Evolutionary conservation across 2,797 vertebrate genomes (phyloP).

Genomic region (Pseudochromis fuscus): DNA sequence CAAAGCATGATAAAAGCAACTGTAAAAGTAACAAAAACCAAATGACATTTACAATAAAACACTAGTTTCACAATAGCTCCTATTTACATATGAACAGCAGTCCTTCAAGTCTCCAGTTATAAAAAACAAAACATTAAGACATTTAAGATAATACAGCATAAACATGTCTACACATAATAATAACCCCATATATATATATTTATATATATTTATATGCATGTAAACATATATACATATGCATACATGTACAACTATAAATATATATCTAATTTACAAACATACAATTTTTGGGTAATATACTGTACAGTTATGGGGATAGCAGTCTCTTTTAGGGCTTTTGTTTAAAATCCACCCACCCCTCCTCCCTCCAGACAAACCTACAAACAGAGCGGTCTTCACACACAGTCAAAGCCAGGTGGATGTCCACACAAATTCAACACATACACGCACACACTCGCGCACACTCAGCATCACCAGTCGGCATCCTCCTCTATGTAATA

Average conservation of each 20-base stretch:
- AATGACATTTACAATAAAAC: constrained; percentile 89
- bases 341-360: constrained; percentile 53
- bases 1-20: constrained; percentile 76
- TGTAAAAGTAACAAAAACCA: constrained; percentile 79
- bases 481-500: constrained; percentile 99
- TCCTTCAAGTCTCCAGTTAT: constrained; percentile 98
- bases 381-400: constrained; percentile 48
- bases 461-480: constrained; percentile 92
- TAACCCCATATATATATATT: constrained; percentile 73
- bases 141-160: constrained; percentile 87
- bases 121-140: constrained; percentile 82
- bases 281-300: constrained; percentile 87
- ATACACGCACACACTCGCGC: constrained; percentile 54
- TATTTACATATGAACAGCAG: constrained; percentile 98
- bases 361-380: constrained; percentile 36
- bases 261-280: constrained; percentile 88
- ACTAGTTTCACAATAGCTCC: constrained; percentile 90
- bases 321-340: constrained; percentile 74
- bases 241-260: constrained; percentile 89
- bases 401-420: constrained; percentile 61
- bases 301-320: constrained; percentile 90
- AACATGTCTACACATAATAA: constrained; percentile 88
- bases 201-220: constrained; percentile 83
- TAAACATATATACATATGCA: constrained; percentile 88
- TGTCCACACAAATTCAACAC: constrained; percentile 51